Conservation (phyloP, 2,113 vertebrate species). For the Pan paniscus region DNA sequence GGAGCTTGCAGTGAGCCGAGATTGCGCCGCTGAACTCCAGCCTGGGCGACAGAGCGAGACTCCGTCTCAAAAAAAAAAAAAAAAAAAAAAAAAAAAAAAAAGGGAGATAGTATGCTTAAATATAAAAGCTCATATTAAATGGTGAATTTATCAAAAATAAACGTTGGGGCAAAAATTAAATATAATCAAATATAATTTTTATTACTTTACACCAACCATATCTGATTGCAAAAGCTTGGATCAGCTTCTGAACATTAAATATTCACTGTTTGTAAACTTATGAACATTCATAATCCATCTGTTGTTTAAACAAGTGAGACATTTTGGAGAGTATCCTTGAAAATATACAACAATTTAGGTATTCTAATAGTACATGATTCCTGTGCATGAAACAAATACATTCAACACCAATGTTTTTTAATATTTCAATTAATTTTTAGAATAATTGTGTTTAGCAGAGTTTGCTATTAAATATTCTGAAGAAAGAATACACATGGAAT, state of each 20-base stretch:
- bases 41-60: too few species aligned
- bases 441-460: neutral
- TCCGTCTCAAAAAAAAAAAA: too few species aligned
- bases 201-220: neutral
- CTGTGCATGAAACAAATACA: neutral
- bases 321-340: neutral
- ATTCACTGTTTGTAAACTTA: neutral
- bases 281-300: neutral
- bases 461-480: neutral
- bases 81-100: neutral
- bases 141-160: neutral
- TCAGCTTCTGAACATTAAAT: neutral
- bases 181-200: neutral
- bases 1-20: too few species aligned
- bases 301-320: neutral
- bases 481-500: neutral
- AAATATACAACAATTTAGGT: neutral
- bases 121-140: neutral
- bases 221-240: neutral
- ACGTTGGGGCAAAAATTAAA: neutral
- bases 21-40: too few species aligned
- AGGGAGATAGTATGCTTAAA: neutral
- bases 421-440: neutral
- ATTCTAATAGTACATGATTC: neutral
- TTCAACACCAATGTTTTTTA: neutral